Evolutionary conservation across 2,113 vertebrate species (phyloP).

Genomic region (Orycteropus afer): DNA sequence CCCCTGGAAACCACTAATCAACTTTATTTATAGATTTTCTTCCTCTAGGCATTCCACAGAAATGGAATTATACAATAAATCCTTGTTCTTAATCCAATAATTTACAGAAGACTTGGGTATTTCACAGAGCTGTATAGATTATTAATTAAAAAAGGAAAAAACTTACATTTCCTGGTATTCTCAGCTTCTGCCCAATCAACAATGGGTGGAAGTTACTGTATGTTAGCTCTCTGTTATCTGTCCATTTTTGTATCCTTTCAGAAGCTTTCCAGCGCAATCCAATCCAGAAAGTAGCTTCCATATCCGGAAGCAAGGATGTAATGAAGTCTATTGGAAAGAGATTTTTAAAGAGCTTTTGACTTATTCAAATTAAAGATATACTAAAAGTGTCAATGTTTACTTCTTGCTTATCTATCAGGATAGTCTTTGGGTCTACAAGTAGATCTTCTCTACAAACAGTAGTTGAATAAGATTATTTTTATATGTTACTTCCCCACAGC

Average conservation of each 20-base stretch:
- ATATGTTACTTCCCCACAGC: neutral
- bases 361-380: conserved; percentile 51
- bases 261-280: conserved; percentile 88
- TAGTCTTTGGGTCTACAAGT: neutral
- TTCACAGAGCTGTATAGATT: neutral
- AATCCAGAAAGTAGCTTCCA: conserved; percentile 90
- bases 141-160: conserved; percentile 56
- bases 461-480: conserved; percentile 18
- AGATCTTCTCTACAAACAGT: neutral
- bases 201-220: conserved; percentile 94
- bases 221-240: conserved; percentile 86
- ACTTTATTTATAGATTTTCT: neutral
- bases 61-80: neutral
- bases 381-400: conserved; percentile 34
- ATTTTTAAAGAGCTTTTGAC: conserved; percentile 28
- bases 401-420: conserved; percentile 34
- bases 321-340: conserved; percentile 91
- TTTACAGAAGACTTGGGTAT: neutral
- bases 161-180: conserved; percentile 89
- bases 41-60: neutral
- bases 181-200: conserved; percentile 87
- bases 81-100: conserved; percentile 1
- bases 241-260: conserved; percentile 86
- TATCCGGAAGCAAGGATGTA: conserved; percentile 88
- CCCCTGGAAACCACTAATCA: neutral